Conservation (phyloP, 1,140 invertebrate species). For the Berghia stephanieae region DNA sequence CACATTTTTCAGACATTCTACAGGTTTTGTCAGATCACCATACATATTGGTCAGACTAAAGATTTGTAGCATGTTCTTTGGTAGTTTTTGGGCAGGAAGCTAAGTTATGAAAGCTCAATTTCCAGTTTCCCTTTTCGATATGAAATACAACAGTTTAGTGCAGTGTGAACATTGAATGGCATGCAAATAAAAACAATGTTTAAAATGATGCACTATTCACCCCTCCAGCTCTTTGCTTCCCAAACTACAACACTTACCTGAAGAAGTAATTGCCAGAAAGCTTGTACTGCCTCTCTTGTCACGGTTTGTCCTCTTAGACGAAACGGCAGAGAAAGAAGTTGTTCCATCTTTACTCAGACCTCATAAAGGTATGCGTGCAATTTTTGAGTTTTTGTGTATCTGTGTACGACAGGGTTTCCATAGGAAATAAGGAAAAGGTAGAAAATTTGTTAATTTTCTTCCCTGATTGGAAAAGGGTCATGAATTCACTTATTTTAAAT, state of each 20-base stretch:
- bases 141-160: no score
- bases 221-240: slow-evolving; percentile 38
- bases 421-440: neutral
- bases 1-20: no score
- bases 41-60: no score
- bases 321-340: slow-evolving; percentile 78
- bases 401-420: slow-evolving; percentile 51
- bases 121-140: no score
- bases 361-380: no score
- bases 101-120: no score
- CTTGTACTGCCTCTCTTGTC: slow-evolving; percentile 79
- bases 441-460: neutral
- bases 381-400: no score
- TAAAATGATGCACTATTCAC: neutral
- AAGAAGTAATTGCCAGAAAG: slow-evolving; percentile 81
- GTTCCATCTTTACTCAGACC: slow-evolving; percentile 80
- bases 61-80: no score
- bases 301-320: slow-evolving; percentile 82
- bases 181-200: no score
- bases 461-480: neutral
- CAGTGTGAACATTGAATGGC: no score
- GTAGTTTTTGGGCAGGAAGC: no score
- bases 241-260: slow-evolving; percentile 75
- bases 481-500: neutral
- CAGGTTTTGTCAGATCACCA: no score